These are phyloP conservation scores for Theretra japonica DNA, from an alignment of 2,888 invertebrate species.

Conservation along the genomic window DNA sequence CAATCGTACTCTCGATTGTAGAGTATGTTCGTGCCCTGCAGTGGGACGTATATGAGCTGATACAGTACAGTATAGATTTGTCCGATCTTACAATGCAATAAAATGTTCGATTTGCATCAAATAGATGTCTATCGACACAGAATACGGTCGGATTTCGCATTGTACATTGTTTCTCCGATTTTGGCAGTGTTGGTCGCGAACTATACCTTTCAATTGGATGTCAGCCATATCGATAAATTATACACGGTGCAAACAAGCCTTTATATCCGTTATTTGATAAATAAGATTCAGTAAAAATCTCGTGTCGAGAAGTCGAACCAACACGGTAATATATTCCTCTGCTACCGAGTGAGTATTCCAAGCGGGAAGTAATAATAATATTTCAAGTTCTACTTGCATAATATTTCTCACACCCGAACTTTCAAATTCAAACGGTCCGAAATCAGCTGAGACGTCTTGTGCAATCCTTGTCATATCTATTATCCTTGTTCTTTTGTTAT, in stretches of 20 bases:
- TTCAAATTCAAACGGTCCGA: conserved; percentile 11
- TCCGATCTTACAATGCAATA: not conserved
- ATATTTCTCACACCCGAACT: not conserved
- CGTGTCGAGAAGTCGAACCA: too few relatives aligned
- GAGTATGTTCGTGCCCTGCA: too few relatives aligned
- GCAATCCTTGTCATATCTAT: conserved; percentile 52
- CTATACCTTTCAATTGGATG: not conserved
- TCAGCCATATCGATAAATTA: not conserved
- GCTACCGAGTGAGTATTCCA: too few relatives aligned
- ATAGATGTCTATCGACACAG: not conserved
- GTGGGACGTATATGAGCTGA: too few relatives aligned
- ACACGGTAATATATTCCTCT: not conserved
- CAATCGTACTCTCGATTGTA: too few relatives aligned
- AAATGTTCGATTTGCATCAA: conserved; percentile 1
- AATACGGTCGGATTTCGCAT: not conserved
- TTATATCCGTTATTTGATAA: too few relatives aligned
- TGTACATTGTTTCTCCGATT: conserved; percentile 5
- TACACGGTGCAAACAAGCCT: not conserved
- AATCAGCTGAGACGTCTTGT: conserved; percentile 54
- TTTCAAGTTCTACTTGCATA: too few relatives aligned
- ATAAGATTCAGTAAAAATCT: too few relatives aligned
- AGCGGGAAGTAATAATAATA: too few relatives aligned
- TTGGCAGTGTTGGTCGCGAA: not conserved
- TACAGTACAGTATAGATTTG: too few relatives aligned
- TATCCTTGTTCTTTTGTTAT: conserved; percentile 42